Percentiles rank a stretch among this genome's conserved stretches.
These are phyloP conservation scores for Arvicanthis niloticus DNA, from an alignment of 2,113 vertebrate species.

Conservation along the genomic window DNA sequence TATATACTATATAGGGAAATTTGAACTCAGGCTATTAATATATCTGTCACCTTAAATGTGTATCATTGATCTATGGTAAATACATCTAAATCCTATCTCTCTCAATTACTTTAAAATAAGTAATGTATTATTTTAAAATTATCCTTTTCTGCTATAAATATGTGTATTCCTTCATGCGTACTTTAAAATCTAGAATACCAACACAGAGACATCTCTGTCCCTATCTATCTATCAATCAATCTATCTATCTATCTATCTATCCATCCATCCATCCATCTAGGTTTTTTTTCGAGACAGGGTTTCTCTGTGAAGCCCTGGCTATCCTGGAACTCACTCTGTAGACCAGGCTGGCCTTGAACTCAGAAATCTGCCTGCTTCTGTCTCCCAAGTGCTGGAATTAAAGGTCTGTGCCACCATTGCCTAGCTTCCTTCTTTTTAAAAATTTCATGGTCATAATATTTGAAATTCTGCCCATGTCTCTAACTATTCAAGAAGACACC, in stretches of 20 bases:
- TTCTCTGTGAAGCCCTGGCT: too few relatives aligned
- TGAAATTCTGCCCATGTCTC: not conserved
- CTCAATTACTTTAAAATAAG: not conserved
- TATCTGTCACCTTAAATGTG: not conserved
- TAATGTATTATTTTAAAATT: not conserved
- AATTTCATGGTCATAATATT: slow-evolving; percentile 19
- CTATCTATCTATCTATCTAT: too few relatives aligned
- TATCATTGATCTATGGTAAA: not conserved
- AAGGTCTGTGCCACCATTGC: too few relatives aligned
- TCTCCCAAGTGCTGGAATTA: too few relatives aligned
- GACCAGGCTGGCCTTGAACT: too few relatives aligned
- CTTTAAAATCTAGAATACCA: not conserved
- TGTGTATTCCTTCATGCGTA: not conserved
- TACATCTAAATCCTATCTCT: not conserved
- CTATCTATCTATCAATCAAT: too few relatives aligned
- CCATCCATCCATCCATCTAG: too few relatives aligned
- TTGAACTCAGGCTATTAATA: not conserved
- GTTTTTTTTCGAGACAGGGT: too few relatives aligned
- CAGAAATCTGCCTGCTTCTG: too few relatives aligned
- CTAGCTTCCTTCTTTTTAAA: not conserved
- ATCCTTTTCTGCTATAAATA: not conserved
- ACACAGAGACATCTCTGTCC: not conserved
- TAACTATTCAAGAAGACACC: not conserved
- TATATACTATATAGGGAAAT: not conserved
- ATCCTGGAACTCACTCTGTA: too few relatives aligned